Base-by-base conservation (phyloP, 2,797 vertebrate species). In the Sebastes ruberrimus region DNA sequence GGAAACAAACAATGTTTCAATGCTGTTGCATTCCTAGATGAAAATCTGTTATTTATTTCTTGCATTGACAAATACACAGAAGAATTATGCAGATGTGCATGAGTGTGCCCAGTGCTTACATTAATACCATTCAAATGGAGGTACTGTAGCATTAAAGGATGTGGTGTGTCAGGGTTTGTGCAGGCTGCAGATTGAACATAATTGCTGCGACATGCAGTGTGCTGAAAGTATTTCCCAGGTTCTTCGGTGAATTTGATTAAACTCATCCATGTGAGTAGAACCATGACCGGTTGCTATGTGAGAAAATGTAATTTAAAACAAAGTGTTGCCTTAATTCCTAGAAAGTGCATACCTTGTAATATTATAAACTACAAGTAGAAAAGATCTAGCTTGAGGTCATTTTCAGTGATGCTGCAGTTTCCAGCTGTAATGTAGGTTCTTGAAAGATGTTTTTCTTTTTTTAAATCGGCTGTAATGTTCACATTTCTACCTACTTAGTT, bases 231-330 rank as follows among this genome's bases (percentile, higher is more conserved):
- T 89, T 91, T 90, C 88, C 77, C 76, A 76, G 76, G 69, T 85
- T 88, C 83, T 85, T 75, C 82, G 38, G 59, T 63, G 82, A 81
- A 88, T 89, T 82, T 86, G 80, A 93, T 92, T 89, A 90, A 90
- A 91, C 63, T 49, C 80, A 86, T 80, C 85, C 86, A 80, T 83
- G 88, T 87, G 90, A 86, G 85, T 49, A 87, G 84, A 88, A 79
- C 74, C 88, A 81, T 83, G 88, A 80, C 74, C 56, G 60, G 61
- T 76, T 64, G 71, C 75, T 76, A 25, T 69, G 60, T 42, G 69
- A 77, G 78, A 46, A 86, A 90, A 88, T 84, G 20, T 73, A 59
- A 88, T 88, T 91, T 63, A 74, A 82, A 86, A 81, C 65, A 83
- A 86, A 76, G 70, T 62, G 63, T 73, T 81, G 86, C 86, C 86